A percentile compares a stretch with the other conserved stretches of the same genome.
Conservation (phyloP, 2,797 vertebrate species). For the Neosilurus hyrtlii region DNA sequence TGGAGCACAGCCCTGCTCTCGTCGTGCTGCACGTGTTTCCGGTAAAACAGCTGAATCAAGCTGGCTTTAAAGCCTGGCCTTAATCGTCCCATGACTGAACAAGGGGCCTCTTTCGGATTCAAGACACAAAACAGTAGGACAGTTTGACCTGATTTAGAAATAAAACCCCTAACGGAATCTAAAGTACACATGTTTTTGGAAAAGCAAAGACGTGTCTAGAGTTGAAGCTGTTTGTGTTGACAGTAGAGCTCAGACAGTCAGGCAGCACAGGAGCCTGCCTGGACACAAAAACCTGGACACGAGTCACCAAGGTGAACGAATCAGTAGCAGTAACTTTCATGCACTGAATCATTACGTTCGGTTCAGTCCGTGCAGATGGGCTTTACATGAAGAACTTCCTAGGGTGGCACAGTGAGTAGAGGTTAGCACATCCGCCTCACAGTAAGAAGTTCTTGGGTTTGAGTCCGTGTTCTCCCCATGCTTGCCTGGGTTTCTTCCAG, state of each 20-base stretch:
- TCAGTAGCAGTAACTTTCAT: neutral
- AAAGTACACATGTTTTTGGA: neutral
- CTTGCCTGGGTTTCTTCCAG: too few relatives aligned
- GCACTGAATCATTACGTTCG: neutral
- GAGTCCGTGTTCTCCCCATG: too few relatives aligned
- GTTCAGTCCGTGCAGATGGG: neutral
- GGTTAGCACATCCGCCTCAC: too few relatives aligned
- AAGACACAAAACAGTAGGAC: neutral
- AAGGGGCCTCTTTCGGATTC: neutral
- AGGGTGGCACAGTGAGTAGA: too few relatives aligned
- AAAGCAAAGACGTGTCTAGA: neutral
- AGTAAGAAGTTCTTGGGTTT: too few relatives aligned
- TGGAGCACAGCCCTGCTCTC: neutral
- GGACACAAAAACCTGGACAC: neutral
- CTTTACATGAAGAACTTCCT: too few relatives aligned
- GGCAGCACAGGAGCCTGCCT: neutral
- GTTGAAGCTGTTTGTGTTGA: constrained; percentile 14
- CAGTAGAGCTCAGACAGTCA: neutral
- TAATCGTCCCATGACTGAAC: constrained; percentile 14
- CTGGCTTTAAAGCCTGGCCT: constrained; percentile 4
- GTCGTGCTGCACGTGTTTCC: neutral
- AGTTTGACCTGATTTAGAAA: constrained; percentile 16
- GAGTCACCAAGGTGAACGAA: neutral
- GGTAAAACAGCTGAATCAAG: neutral
- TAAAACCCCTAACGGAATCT: neutral